These are phyloP conservation scores for Anguilla marmorata DNA, from an alignment of 2,797 vertebrate species.

Conservation along the genomic window DNA sequence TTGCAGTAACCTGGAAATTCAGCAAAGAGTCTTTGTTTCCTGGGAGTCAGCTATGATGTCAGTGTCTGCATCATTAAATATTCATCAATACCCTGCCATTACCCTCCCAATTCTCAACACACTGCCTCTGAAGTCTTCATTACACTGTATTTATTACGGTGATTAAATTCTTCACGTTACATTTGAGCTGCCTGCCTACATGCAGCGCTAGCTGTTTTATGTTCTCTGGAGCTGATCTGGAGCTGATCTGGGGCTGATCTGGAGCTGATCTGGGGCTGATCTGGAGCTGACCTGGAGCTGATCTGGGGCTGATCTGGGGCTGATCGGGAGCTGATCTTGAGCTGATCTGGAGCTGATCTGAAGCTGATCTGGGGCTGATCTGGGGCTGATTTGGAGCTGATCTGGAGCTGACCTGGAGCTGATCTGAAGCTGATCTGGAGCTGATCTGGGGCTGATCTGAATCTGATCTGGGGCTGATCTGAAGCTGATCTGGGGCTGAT, in stretches of 20 bases:
- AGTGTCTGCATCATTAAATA: not conserved
- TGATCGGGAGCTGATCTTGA: not conserved
- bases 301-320: not conserved
- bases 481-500: too few relatives aligned
- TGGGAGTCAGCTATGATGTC: not conserved
- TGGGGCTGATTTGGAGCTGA: too few relatives aligned
- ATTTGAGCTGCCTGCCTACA: not conserved
- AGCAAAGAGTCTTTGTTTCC: not conserved
- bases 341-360: too few relatives aligned
- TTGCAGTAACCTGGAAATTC: not conserved
- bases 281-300: too few relatives aligned
- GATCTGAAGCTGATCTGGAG: too few relatives aligned
- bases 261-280: too few relatives aligned
- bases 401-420: not conserved
- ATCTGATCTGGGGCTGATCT: too few relatives aligned
- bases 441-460: too few relatives aligned
- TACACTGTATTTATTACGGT: too few relatives aligned
- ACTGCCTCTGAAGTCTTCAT: not conserved
- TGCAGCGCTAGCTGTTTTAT: not conserved
- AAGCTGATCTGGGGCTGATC: too few relatives aligned
- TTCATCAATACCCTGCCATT: not conserved
- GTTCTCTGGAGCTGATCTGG: not conserved
- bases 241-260: too few relatives aligned
- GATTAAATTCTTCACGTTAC: not conserved
- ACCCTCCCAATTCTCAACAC: not conserved